These are phyloP conservation scores for Virgularia gustaviana DNA, from an alignment of 92 coral and sea anemone genomes.

Conservation along the genomic window DNA sequence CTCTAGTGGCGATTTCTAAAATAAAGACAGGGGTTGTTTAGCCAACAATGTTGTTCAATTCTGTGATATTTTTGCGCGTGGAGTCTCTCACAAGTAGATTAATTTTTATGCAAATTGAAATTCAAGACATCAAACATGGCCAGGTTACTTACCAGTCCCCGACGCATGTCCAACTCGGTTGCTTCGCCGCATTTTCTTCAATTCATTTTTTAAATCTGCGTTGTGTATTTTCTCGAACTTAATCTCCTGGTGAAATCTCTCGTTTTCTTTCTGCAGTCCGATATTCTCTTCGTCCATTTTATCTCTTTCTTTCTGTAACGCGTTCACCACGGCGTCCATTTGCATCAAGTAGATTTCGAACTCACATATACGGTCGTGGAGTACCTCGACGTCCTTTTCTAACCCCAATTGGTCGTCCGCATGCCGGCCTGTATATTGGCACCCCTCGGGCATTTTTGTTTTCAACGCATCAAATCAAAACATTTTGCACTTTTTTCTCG, in stretches of 20 bases:
- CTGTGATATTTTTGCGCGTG: too few species aligned
- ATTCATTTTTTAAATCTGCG: slow-evolving; percentile 29
- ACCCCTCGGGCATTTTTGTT: not conserved
- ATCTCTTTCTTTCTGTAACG: slow-evolving; percentile 28
- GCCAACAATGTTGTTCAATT: too few species aligned
- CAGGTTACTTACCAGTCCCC: too few species aligned
- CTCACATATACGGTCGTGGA: slow-evolving; percentile 26
- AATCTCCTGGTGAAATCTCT: slow-evolving; percentile 23
- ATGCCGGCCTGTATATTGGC: not conserved
- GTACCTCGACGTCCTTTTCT: slow-evolving; percentile 18
- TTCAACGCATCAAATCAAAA: too few species aligned
- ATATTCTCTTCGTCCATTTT: slow-evolving; percentile 31
- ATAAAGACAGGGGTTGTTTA: too few species aligned
- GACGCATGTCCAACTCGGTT: too few species aligned
- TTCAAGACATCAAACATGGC: too few species aligned
- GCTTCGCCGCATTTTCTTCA: slow-evolving; percentile 24
- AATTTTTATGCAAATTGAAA: too few species aligned
- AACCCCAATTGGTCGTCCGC: slow-evolving; percentile 8
- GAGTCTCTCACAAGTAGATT: too few species aligned
- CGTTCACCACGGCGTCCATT: slow-evolving; percentile 32
- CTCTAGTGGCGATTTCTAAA: too few species aligned
- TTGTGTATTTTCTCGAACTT: slow-evolving; percentile 39
- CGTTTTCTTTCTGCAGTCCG: slow-evolving; percentile 30
- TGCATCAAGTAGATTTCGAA: slow-evolving; percentile 29
- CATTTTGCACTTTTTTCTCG: too few species aligned